Conservation (phyloP, 2,797 vertebrate species). For the Gymnothorax javanicus region DNA sequence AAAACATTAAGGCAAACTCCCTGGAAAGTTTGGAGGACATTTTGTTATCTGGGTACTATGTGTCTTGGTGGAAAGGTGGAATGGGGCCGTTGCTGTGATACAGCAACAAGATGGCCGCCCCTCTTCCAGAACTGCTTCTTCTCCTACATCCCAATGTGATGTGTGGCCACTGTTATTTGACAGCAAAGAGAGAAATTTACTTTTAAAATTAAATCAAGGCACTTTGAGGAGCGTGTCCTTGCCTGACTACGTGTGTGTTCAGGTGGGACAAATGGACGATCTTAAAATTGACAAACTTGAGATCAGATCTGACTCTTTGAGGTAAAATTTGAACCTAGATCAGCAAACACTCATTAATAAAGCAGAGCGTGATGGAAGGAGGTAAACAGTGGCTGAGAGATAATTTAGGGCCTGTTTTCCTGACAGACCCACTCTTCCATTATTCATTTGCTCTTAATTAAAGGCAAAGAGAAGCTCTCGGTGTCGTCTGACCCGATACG, state of each 20-base stretch:
- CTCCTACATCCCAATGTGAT: neutral
- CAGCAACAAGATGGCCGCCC: neutral
- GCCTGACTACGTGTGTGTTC: neutral
- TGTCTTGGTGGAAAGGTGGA: neutral
- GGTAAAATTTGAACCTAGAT: conserved; percentile 31
- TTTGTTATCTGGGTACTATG: neutral
- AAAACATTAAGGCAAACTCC: neutral
- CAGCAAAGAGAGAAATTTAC: too few relatives aligned
- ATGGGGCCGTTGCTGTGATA: neutral
- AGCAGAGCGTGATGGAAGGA: conserved; percentile 34
- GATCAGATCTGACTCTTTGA: neutral
- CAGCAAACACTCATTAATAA: conserved; percentile 47
- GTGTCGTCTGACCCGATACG: conserved; percentile 1
- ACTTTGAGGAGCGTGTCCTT: neutral
- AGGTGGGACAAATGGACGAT: neutral
- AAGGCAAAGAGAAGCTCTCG: conserved; percentile 41
- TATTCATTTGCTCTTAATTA: conserved; percentile 45
- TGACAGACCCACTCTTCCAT: conserved; percentile 32
- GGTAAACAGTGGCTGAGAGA: conserved; percentile 43
- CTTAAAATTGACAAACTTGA: neutral
- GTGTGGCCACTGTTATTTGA: neutral
- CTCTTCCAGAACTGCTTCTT: neutral
- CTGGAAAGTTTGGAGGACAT: neutral
- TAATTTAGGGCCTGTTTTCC: conserved; percentile 37
- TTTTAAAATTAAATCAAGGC: conserved; percentile 28